Conservation (phyloP, 1,140 invertebrate species). For the Teleogryllus occipitalis region DNA sequence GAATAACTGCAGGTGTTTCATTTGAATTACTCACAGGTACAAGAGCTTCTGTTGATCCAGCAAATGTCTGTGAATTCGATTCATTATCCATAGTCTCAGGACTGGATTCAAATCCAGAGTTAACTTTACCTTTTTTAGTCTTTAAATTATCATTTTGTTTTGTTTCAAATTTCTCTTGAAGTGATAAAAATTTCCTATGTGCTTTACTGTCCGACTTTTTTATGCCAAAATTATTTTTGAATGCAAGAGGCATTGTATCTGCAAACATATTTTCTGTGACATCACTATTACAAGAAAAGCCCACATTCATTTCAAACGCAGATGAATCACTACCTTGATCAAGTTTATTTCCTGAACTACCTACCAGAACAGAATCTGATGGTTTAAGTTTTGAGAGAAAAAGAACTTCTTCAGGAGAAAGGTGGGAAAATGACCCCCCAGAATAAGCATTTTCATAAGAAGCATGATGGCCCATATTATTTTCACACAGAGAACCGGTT, state of each 20-base stretch:
- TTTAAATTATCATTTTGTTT: constrained; percentile 34
- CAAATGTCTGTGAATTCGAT: not conserved
- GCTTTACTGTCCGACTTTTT: constrained; percentile 34
- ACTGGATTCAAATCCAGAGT: constrained; percentile 13
- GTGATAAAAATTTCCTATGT: constrained; percentile 49
- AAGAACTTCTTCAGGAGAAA: constrained; percentile 41
- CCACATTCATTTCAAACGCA: not conserved
- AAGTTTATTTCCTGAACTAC: not conserved
- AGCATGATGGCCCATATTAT: not conserved
- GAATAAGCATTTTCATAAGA: constrained; percentile 6
- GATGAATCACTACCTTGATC: not conserved
- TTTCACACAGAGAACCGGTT: not conserved
- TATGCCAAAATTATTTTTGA: constrained; percentile 2
- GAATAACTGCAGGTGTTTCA: constrained; percentile 21
- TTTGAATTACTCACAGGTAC: not conserved
- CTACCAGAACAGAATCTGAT: constrained; percentile 27
- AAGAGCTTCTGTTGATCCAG: constrained; percentile 8
- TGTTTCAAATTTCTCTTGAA: constrained; percentile 51
- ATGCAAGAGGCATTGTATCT: constrained; percentile 8
- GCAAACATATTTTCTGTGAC: constrained; percentile 22
- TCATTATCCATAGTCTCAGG: constrained; percentile 18
- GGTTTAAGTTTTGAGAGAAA: constrained; percentile 41
- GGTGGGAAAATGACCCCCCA: constrained; percentile 27
- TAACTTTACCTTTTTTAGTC: constrained; percentile 20
- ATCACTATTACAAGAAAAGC: constrained; percentile 18